phyloP scores from a whole-genome alignment of 2,113 vertebrate species.

The Myxocyprinus asiaticus region DNA sequence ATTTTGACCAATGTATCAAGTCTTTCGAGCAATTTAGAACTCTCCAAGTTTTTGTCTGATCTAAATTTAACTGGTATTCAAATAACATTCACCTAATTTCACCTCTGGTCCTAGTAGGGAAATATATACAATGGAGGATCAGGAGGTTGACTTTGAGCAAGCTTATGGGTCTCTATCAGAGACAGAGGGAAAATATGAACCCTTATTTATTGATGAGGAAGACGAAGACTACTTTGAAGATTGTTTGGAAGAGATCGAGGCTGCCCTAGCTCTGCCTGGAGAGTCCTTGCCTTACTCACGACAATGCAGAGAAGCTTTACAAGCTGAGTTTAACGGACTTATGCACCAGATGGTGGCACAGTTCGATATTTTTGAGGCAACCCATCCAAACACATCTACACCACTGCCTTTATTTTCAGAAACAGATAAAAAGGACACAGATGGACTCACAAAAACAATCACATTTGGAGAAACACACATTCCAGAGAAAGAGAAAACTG shows the following conservation, averaged over 20 bases:
- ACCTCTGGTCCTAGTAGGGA: slow-evolving; percentile 16
- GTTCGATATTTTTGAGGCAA: slow-evolving; percentile 48
- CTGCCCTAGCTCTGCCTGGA: slow-evolving; percentile 36
- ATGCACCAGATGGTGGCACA: slow-evolving; percentile 53
- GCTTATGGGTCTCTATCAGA: slow-evolving; percentile 16
- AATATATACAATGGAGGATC: slow-evolving; percentile 63
- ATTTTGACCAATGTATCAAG: not conserved
- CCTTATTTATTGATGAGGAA: slow-evolving; percentile 70
- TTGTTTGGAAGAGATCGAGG: slow-evolving; percentile 52
- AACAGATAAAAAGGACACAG: slow-evolving; percentile 6
- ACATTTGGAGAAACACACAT: not conserved
- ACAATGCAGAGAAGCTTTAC: slow-evolving; percentile 40
- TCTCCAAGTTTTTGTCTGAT: not conserved
- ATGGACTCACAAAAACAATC: slow-evolving; percentile 2
- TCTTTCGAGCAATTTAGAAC: not conserved
- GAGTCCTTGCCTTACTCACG: slow-evolving; percentile 39
- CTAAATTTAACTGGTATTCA: not conserved
- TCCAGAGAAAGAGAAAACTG: slow-evolving; percentile 9
- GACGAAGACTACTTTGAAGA: slow-evolving; percentile 56
- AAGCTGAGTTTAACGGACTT: slow-evolving; percentile 50
- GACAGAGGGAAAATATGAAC: slow-evolving; percentile 29
- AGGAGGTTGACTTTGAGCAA: slow-evolving; percentile 40
- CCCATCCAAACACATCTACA: slow-evolving; percentile 40
- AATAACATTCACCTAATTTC: not conserved
- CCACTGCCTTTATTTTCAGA: slow-evolving; percentile 31